A percentile compares a stretch with the other conserved stretches of the same genome.
Evolutionary conservation across 2,113 vertebrate genomes (phyloP).

Genomic region (Thinocorus orbignyianus): DNA sequence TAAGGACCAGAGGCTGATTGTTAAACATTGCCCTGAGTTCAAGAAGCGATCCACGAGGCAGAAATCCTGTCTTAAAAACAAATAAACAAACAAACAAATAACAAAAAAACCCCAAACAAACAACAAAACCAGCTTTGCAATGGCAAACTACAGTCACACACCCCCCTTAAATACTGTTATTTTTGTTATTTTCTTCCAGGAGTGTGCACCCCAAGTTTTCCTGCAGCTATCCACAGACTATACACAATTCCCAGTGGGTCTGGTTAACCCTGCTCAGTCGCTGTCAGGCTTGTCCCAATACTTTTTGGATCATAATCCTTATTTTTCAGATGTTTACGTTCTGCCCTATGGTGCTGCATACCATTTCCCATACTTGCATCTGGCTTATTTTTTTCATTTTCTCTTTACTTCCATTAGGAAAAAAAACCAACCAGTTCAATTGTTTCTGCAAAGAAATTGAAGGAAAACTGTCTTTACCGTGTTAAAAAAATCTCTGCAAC

Average conservation of each 20-base stretch:
- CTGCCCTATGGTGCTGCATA: neutral
- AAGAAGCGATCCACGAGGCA: neutral
- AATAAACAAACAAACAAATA: neutral
- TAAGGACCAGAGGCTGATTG: neutral
- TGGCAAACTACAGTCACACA: neutral
- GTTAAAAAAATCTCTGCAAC: neutral
- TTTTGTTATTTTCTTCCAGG: neutral
- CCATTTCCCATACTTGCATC: neutral
- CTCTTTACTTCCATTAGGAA: neutral
- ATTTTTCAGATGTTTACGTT: neutral
- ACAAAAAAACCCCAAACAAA: neutral
- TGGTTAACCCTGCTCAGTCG: neutral
- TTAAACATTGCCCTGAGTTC: constrained; percentile 31
- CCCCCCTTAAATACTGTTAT: rapidly evolving
- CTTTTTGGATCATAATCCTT: neutral
- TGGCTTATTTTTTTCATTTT: neutral
- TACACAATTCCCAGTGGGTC: neutral
- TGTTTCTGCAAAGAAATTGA: neutral
- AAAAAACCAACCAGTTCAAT: constrained; percentile 16
- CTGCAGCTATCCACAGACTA: neutral
- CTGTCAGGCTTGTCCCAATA: neutral
- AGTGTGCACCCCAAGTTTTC: neutral
- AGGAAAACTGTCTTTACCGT: neutral
- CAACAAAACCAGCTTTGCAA: neutral
- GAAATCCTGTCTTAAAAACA: neutral